Evolutionary conservation across 2,113 vertebrate genomes (phyloP), one percentile per base, ranked within the genome.

Genomic region (Trinectes maculatus): DNA sequence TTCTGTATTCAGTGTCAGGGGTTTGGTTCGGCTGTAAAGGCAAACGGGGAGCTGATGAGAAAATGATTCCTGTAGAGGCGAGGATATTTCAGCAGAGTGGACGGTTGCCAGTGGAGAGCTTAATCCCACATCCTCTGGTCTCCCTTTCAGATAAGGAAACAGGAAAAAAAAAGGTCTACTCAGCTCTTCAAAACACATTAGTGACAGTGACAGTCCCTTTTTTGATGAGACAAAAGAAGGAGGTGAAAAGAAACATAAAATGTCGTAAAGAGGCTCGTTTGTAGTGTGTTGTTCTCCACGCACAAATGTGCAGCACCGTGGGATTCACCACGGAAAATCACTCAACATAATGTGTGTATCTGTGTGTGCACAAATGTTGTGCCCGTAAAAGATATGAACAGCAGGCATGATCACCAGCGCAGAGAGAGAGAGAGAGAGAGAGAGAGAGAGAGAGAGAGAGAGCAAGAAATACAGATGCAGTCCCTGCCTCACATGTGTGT

Each of bases 121-220:
- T 71, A 59, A 55, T 58, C 46, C 39, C 9, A 16, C 9, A 39
- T 66, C 29, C 46, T 36, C 39, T 53, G 28, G 51, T 74, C 44
- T 67, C n/a, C 15, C 29, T 58, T 51, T 66, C 2, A 42, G 18
- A 37, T 28, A 25, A 5, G 8, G 19, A 22, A 12, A n/a, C n/a
- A 22, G n/a, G 8, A 36, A 48, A 18, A 47, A 74, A 76, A 73
- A 8, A 6, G 40, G 43, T 59, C 62, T 15, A 51, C 40, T 79
- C 64, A 79, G 77, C 69, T 33, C n/a, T 72, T 80, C 59, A 26
- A n/a, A 63, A 65, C n/a, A 29, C 18, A 46, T 51, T 16, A 60
- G 33, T 34, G 33, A 69, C 54, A 66, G 28, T 21, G 47, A n/a
- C 11, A 18, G 18, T 28, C 29, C 33, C 22, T 59, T 77, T 70